Percentiles rank a stretch among this genome's conserved stretches.
Conservation (phyloP, 2,888 invertebrate genomes). For the Calliopum simillimum region DNA sequence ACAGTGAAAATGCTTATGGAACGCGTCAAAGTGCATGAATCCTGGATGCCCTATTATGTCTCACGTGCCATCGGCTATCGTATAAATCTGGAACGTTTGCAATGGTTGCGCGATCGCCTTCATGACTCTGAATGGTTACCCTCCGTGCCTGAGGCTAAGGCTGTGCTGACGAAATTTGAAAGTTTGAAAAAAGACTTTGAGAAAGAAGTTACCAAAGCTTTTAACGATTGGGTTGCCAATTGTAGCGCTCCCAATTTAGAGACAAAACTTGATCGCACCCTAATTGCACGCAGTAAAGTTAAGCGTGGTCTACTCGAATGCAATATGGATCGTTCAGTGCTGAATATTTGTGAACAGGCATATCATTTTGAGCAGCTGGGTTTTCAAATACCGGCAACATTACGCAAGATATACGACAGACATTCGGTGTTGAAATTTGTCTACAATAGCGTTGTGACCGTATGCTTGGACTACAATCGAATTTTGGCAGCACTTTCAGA, state of each 20-base stretch:
- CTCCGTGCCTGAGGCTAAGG: slow-evolving; percentile 74
- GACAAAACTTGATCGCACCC: slow-evolving; percentile 74
- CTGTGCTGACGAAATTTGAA: slow-evolving; percentile 73
- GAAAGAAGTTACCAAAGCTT: slow-evolving; percentile 69
- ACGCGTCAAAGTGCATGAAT: slow-evolving; percentile 73
- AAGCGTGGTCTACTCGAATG: slow-evolving; percentile 79
- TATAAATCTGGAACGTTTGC: slow-evolving; percentile 75
- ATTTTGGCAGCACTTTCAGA: slow-evolving; percentile 81
- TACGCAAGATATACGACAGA: slow-evolving; percentile 74
- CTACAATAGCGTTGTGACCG: slow-evolving; percentile 78
- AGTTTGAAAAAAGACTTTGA: slow-evolving; percentile 55
- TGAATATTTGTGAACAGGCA: slow-evolving; percentile 79
- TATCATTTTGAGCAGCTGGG: slow-evolving; percentile 79
- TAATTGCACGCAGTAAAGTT: slow-evolving; percentile 77
- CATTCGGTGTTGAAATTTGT: slow-evolving; percentile 72
- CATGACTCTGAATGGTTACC: slow-evolving; percentile 83
- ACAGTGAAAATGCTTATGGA: slow-evolving; percentile 78
- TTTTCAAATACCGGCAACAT: slow-evolving; percentile 77
- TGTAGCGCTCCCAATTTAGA: slow-evolving; percentile 72
- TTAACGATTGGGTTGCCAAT: slow-evolving; percentile 71
- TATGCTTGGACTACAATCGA: slow-evolving; percentile 82
- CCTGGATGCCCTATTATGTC: slow-evolving; percentile 77
- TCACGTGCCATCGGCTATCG: slow-evolving; percentile 78
- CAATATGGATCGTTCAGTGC: slow-evolving; percentile 78
- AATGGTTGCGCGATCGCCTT: slow-evolving; percentile 74